A percentile compares a stretch with the other conserved stretches of the same genome.
Conservation (phyloP, 2,888 invertebrate genomes). For the Andrena camellia region DNA sequence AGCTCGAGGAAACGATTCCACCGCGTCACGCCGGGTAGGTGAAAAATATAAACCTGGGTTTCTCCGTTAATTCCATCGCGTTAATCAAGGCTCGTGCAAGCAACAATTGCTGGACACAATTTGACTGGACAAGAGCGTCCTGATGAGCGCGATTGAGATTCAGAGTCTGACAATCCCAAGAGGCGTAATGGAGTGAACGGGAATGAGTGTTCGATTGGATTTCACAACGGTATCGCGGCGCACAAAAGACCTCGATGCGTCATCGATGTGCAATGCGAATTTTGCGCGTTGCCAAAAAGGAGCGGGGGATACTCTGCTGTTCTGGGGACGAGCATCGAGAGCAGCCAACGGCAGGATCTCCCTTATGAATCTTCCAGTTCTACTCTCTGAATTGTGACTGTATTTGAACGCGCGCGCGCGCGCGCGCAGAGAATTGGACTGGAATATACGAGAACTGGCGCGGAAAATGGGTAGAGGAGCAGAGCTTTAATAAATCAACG, state of each 20-base stretch:
- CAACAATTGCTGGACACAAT: neutral
- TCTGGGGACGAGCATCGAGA: neutral
- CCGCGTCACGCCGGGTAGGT: neutral
- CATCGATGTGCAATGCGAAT: neutral
- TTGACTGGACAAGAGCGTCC: neutral
- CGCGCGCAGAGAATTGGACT: neutral
- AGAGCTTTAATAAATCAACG: no score
- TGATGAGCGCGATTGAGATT: neutral
- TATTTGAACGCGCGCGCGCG: neutral
- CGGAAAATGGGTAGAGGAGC: no score
- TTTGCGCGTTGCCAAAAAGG: neutral
- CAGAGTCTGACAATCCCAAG: no score
- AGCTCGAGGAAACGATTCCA: neutral
- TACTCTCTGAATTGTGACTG: no score
- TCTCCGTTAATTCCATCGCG: neutral
- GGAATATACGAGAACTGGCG: neutral
- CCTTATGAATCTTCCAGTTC: neutral
- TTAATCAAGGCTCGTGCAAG: neutral
- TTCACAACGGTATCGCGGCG: neutral
- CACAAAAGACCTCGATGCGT: neutral
- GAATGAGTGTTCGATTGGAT: constrained; percentile 16
- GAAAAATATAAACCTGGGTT: neutral
- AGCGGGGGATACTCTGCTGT: neutral
- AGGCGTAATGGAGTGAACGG: constrained; percentile 17
- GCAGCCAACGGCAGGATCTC: neutral